Evolutionary conservation across 2,888 invertebrate species (phyloP), one percentile per base, ranked within the genome.

Genomic region (Clanis bilineata): DNA sequence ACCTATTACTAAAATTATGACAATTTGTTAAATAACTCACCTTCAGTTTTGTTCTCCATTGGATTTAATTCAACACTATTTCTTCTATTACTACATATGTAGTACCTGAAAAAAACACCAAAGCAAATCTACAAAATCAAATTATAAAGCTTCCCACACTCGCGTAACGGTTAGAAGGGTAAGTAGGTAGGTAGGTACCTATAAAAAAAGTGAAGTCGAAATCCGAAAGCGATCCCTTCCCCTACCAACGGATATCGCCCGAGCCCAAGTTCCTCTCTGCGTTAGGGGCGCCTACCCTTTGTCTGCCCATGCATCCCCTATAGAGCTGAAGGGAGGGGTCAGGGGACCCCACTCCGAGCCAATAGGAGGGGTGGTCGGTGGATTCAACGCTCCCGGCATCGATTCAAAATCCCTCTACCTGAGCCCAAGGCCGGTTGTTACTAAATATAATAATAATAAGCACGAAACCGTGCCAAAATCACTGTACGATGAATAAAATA

Each of bases 211-310:
- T 78, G 74, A 84, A 82, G 81, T 84, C 80, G 78, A 82, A 86
- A 82, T 36, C 2, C 36, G 36, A 7, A 79, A 80, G 77, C 81
- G 77, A 80, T 81, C 80, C 83, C 80, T 81, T 82, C 85, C 83
- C 86, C 83, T 83, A 78, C 83, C 84, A 78, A 83, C 81, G 78
- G 72, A 77, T 77, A 79, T 83, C 85, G 85, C 86, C 85, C 85
- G 83, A 85, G 86, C 84, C 80, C 82, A 77, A 74, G 80, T 85
- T 85, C 89, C 90, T 90, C 90, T 90, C 83, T 77, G 88, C 75
- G 80, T 64, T 82, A 83, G 85, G 91, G 90, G 90, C 84, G 88
- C 86, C 85, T 89, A 89, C 91, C 90, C 90, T 90, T 90, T 91
- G 91, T 88, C 86, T 86, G 80, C 88, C 87, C 84, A 80, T 80